Conservation (phyloP, 2,797 vertebrate genomes). For the Scolopax rusticola region DNA sequence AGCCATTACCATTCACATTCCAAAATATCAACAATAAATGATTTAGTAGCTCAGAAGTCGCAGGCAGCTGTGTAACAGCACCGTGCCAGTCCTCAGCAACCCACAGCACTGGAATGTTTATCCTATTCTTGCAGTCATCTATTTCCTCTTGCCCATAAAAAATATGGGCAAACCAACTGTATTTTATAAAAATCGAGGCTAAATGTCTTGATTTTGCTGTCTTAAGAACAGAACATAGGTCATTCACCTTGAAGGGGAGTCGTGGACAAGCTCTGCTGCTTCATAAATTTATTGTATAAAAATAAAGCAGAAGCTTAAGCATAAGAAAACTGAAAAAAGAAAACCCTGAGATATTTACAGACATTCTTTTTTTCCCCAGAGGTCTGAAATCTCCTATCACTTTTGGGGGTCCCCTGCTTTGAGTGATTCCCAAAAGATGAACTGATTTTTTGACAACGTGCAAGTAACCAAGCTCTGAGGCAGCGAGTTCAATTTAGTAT, state of each 20-base stretch:
- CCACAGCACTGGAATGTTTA: not conserved
- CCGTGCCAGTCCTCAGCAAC: not conserved
- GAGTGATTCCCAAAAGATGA: not conserved
- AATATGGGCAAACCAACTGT: not conserved
- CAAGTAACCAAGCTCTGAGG: not conserved
- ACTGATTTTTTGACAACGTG: not conserved
- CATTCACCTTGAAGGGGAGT: not conserved
- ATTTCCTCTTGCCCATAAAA: not conserved
- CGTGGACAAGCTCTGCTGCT: not conserved
- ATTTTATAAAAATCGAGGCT: not conserved
- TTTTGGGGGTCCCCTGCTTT: not conserved
- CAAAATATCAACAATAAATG: not conserved
- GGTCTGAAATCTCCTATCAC: not conserved
- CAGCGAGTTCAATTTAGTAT: not conserved
- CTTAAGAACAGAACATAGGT: not conserved
- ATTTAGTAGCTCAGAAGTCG: not conserved
- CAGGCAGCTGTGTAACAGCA: not conserved
- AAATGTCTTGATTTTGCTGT: not conserved
- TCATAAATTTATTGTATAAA: not conserved
- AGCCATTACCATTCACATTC: not conserved
- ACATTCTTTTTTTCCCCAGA: not conserved
- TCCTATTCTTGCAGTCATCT: not conserved
- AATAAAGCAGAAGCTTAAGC: not conserved
- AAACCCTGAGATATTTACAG: not conserved
- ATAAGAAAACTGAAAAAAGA: not conserved